phyloP scores from a whole-genome alignment of 2,888 invertebrate genomes.

The Perizoma affinitatum region DNA sequence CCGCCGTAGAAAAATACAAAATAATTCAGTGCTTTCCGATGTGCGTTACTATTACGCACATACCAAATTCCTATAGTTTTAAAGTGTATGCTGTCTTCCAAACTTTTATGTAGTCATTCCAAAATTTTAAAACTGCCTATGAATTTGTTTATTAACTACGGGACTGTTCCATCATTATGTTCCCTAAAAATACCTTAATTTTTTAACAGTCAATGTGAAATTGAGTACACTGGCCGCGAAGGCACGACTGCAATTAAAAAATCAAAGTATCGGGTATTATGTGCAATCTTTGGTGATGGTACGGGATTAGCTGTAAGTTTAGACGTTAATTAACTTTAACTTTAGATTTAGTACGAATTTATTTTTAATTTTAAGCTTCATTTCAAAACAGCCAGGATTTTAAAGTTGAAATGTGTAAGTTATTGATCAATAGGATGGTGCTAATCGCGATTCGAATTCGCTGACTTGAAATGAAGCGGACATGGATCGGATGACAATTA shows the following conservation, averaged over 20 bases:
- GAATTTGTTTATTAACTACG: conserved; percentile 53
- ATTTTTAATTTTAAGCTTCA: conserved; percentile 67
- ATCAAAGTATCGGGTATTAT: conserved; percentile 91
- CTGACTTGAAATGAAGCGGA: conserved; percentile 79
- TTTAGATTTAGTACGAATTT: conserved; percentile 59
- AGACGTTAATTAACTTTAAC: conserved; percentile 60
- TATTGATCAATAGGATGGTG: conserved; percentile 57
- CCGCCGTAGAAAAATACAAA: conserved; percentile 16
- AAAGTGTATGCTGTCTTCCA: conserved; percentile 72
- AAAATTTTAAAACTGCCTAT: conserved; percentile 41
- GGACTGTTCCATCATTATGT: conserved; percentile 60
- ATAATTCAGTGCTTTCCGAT: conserved; percentile 47
- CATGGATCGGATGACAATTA: conserved; percentile 77
- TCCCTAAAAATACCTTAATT: conserved; percentile 77
- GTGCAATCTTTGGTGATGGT: conserved; percentile 92
- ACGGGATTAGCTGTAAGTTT: conserved; percentile 76
- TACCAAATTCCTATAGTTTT: conserved; percentile 49
- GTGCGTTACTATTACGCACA: conserved; percentile 21
- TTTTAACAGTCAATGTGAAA: conserved; percentile 76
- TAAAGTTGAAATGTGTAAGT: conserved; percentile 43
- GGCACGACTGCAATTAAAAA: conserved; percentile 83
- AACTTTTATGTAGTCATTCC: conserved; percentile 63
- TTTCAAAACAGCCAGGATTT: conserved; percentile 74
- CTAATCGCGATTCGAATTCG: conserved; percentile 57
- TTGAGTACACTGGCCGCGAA: conserved; percentile 59